Evolutionary conservation across 1,140 invertebrate genomes (phyloP).

Genomic region (Drosophila micromelanica): DNA sequence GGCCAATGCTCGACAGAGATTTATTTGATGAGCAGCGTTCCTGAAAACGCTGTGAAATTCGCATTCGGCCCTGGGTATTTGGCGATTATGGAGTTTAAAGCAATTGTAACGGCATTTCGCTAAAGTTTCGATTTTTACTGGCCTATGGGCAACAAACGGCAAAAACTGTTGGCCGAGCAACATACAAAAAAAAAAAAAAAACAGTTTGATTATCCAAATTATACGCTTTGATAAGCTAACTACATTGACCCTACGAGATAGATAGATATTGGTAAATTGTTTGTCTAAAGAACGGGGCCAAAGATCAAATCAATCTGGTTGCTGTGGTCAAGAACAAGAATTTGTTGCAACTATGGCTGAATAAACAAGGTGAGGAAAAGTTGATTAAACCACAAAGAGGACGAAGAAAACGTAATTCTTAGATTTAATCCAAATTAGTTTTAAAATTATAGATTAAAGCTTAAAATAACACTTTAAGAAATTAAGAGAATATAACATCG

Average conservation of each 20-base stretch:
- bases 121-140: constrained; percentile 46
- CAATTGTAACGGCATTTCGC: constrained; percentile 60
- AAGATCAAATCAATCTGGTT: constrained; percentile 24
- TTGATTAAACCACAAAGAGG: too few relatives aligned
- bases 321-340: background rate
- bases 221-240: constrained; percentile 29
- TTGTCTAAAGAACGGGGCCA: constrained; percentile 11
- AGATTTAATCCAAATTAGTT: too few relatives aligned
- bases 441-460: too few relatives aligned
- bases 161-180: constrained; percentile 30
- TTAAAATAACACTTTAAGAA: too few relatives aligned
- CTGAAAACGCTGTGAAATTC: constrained; percentile 56
- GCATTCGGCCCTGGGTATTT: constrained; percentile 42
- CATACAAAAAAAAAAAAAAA: constrained; percentile 35
- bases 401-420: too few relatives aligned
- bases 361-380: too few relatives aligned
- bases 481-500: too few relatives aligned
- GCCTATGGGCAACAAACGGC: constrained; percentile 14
- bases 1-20: constrained; percentile 71
- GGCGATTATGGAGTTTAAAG: constrained; percentile 66
- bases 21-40: constrained; percentile 74
- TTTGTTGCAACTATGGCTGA: too few relatives aligned
- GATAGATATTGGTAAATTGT: constrained; percentile 16
- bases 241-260: constrained; percentile 24
- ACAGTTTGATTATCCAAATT: constrained; percentile 43